Evolutionary conservation across 2,888 invertebrate genomes (phyloP).

Genomic region (Trachelus stipa): DNA sequence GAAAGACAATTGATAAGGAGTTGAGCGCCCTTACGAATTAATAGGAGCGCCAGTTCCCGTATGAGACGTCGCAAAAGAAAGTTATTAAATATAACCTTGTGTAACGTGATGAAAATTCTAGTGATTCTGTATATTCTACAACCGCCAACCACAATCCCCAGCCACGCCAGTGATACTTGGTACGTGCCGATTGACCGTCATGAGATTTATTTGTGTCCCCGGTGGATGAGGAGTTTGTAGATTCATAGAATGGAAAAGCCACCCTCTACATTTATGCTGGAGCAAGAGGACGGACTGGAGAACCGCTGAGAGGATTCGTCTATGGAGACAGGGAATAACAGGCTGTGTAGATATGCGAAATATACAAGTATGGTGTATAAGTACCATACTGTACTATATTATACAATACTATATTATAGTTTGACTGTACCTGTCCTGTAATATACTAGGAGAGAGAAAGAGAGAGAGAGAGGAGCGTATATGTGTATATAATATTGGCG

Average conservation of each 20-base stretch:
- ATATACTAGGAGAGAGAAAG: background rate
- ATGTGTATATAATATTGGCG: no score
- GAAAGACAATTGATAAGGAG: background rate
- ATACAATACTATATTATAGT: background rate
- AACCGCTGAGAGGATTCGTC: background rate
- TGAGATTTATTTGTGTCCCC: background rate
- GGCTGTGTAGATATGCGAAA: background rate
- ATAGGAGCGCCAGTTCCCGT: background rate
- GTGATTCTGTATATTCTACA: background rate
- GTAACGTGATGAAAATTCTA: constrained; percentile 42
- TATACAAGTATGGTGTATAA: background rate
- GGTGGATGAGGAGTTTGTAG: background rate
- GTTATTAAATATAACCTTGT: constrained; percentile 56
- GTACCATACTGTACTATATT: no score
- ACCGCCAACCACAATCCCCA: background rate
- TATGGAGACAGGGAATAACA: background rate
- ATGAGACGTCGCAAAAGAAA: constrained; percentile 35
- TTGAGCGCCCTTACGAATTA: background rate
- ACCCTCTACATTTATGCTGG: background rate
- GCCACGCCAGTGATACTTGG: background rate
- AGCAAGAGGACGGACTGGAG: background rate
- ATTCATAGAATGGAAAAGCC: background rate
- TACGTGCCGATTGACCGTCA: background rate
- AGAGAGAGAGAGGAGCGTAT: no score
- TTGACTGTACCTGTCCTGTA: background rate